Conservation (phyloP, 2,797 vertebrate genomes). For the Falco biarmicus region DNA sequence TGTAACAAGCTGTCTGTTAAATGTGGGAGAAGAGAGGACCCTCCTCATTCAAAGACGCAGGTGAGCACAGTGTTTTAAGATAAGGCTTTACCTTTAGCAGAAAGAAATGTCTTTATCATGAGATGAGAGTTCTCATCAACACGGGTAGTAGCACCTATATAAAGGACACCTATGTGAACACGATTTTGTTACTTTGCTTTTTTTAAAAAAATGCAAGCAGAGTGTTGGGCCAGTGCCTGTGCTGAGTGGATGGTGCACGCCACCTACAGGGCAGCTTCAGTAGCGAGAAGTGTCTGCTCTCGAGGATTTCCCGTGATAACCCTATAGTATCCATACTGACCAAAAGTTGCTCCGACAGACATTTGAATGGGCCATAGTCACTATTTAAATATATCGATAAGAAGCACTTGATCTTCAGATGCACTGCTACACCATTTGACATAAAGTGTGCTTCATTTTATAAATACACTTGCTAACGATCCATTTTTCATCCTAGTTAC, state of each 20-base stretch:
- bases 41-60: not conserved
- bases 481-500: not conserved
- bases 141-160: not conserved
- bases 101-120: not conserved
- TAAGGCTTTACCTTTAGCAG: not conserved
- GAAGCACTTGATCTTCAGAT: not conserved
- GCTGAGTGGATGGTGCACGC: not conserved
- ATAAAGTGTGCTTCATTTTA: not conserved
- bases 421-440: not conserved
- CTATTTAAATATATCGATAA: not conserved
- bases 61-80: not conserved
- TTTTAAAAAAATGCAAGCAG: not conserved
- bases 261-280: slow-evolving; percentile 52
- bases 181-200: not conserved
- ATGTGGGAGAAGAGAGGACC: not conserved
- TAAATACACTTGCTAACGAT: not conserved
- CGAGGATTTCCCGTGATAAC: not conserved
- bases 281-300: rapidly evolving
- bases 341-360: not conserved
- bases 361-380: not conserved
- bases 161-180: not conserved
- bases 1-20: not conserved
- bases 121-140: not conserved
- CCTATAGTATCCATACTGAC: not conserved
- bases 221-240: not conserved